Evolutionary conservation across 2,888 invertebrate species (phyloP), one percentile per base, ranked within the genome.

Genomic region (Hanleya hanleyi): DNA sequence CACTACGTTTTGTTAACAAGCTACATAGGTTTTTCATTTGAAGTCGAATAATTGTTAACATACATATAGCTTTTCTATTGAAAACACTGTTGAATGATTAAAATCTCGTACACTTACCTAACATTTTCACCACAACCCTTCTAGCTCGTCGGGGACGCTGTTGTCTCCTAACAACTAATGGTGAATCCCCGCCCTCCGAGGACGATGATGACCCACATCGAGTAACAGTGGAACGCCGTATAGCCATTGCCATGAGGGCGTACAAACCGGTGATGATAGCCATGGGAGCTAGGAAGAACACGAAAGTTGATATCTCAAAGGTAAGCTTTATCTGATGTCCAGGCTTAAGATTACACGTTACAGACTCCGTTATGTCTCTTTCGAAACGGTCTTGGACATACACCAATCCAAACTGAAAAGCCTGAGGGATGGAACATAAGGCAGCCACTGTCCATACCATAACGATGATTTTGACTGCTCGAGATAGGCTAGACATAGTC

Each of bases 261-360:
- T 97, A 97, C 76, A 97, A 91, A 77, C 96, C 94, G 38, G 92
- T 94, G 87, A 97, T 96, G 75, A 96, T 92, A 38, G 95, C 95
- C 96, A 97, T 96, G 1, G 96, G 97, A 57, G 94, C 93, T 49
- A 96, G 93, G 89, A 97, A 97, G 91, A 96, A 96, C 84, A 96
- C 91, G 87, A 93, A 90, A 0, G 94, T 94, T 49, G 96, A 95
- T 84, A 96, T 93, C 86, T 95, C 80, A 69, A 84, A 83, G 18
- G 74, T 71, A 50, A 77, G 71, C 18, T 72, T 41, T 32, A 80
- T 41, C 37, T 41, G 29, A 12, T 66, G 41, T 9, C 77, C 76
- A 83, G 93, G 93, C 26, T 79, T 80, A 15, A 94, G 92, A 38
- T 93, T 93, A 86, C 94, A 95, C 32, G 91, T 91, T 12, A 92